A percentile compares a stretch with the other conserved stretches of the same genome.
Conservation (phyloP, 2,888 invertebrate genomes). For the Eledona agricola region DNA sequence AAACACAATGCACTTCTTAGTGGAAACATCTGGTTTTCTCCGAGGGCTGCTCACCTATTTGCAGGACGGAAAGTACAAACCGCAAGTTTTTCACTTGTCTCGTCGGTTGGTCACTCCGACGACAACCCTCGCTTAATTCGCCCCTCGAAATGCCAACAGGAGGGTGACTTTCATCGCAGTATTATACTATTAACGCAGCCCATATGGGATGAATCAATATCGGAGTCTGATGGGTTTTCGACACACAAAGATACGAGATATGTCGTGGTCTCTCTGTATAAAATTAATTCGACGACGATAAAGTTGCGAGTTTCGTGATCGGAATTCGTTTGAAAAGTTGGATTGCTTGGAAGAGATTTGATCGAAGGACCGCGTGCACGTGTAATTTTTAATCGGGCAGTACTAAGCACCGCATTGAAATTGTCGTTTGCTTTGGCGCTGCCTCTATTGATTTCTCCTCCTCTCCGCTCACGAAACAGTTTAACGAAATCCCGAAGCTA, state of each 20-base stretch:
- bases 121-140: conserved; percentile 48
- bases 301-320: conserved; percentile 13
- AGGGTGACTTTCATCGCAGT: conserved; percentile 44
- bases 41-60: conserved; percentile 12
- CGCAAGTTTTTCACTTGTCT: conserved; percentile 17
- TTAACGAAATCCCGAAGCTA: too few relatives aligned
- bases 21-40: conserved; percentile 28
- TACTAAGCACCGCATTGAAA: conserved; percentile 4
- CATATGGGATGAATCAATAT: conserved; percentile 49
- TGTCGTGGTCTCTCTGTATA: conserved; percentile 17
- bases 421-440: conserved; percentile 5
- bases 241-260: too few relatives aligned
- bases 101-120: conserved; percentile 30
- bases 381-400: conserved; percentile 1
- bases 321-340: conserved; percentile 16
- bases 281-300: conserved; percentile 8
- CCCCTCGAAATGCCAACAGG: conserved; percentile 40
- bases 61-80: conserved; percentile 4
- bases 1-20: conserved; percentile 33
- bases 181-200: conserved; percentile 48
- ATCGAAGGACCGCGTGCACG: background rate
- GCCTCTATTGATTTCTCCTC: conserved; percentile 5
- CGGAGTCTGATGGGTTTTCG: too few relatives aligned
- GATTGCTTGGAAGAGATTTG: conserved; percentile 6
- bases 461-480: too few relatives aligned